phyloP scores from a whole-genome alignment of 2,797 vertebrate species.

The Ciconia nigra region DNA sequence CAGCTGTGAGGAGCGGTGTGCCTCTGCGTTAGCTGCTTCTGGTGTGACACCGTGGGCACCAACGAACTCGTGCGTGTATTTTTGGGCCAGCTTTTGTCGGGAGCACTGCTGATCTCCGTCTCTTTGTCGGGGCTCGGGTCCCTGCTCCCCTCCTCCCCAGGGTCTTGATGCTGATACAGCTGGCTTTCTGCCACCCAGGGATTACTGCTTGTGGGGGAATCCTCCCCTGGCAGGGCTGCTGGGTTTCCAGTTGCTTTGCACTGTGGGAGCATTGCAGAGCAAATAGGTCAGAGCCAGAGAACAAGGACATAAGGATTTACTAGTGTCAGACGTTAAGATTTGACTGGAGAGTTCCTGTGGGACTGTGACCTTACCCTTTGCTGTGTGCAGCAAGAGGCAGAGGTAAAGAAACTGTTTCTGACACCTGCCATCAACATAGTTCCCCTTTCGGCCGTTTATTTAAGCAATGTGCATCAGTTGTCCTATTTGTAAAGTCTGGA shows the following conservation, averaged over 20 bases:
- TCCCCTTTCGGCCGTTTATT: background rate
- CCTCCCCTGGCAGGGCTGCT: background rate
- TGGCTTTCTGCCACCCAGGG: background rate
- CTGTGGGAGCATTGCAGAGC: background rate
- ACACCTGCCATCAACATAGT: background rate
- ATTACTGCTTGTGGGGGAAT: rapidly evolving
- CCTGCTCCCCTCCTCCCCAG: rapidly evolving
- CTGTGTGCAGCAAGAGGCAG: background rate
- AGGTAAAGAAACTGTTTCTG: background rate
- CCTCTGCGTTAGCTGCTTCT: background rate
- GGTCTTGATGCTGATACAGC: rapidly evolving
- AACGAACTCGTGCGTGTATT: rapidly evolving
- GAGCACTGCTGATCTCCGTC: background rate
- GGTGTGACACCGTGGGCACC: background rate
- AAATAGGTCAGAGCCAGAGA: background rate
- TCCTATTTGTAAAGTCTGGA: background rate
- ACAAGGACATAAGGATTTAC: background rate
- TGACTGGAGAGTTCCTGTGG: background rate
- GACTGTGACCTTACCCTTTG: background rate
- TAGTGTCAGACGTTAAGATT: background rate
- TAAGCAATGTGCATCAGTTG: background rate
- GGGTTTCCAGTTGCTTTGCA: background rate
- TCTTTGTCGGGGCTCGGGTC: rapidly evolving
- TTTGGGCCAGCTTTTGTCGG: background rate
- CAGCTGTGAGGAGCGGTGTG: background rate